A percentile compares a stretch with the other conserved stretches of the same genome.
These are phyloP conservation scores for Drosophila parthenogenetica DNA, from an alignment of 2,888 invertebrate species.

Conservation along the genomic window DNA sequence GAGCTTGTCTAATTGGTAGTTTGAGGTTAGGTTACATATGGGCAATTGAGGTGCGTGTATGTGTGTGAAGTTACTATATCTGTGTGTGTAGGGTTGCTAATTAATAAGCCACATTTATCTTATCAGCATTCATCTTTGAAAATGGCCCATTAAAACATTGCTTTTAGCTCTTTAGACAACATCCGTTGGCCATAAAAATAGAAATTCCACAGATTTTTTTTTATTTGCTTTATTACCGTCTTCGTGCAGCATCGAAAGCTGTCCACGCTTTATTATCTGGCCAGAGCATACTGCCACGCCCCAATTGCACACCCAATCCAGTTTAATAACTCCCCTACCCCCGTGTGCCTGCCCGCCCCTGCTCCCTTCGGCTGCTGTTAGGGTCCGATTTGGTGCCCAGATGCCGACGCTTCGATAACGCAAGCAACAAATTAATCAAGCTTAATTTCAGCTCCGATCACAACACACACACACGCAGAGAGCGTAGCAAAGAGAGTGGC, in stretches of 20 bases:
- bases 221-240: conserved; percentile 23
- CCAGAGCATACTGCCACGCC: conserved; percentile 57
- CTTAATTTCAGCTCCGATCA: conserved; percentile 65
- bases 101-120: conserved; percentile 55
- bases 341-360: neutral
- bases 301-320: conserved; percentile 73
- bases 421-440: conserved; percentile 75
- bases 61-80: neutral
- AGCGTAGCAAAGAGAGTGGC: neutral
- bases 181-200: conserved; percentile 63
- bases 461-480: conserved; percentile 5
- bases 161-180: conserved; percentile 46
- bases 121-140: conserved; percentile 46
- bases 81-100: conserved; percentile 17
- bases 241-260: conserved; percentile 44
- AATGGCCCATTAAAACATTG: conserved; percentile 58
- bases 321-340: conserved; percentile 73
- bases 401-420: conserved; percentile 69
- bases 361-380: conserved; percentile 32
- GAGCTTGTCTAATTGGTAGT: conserved; percentile 27
- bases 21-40: conserved; percentile 14
- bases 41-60: neutral
- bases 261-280: conserved; percentile 68
- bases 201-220: conserved; percentile 56
- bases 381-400: conserved; percentile 34